Evolutionary conservation across 2,888 invertebrate genomes (phyloP), one percentile per base, ranked within the genome.

Genomic region (Sabellastarte sp.): DNA sequence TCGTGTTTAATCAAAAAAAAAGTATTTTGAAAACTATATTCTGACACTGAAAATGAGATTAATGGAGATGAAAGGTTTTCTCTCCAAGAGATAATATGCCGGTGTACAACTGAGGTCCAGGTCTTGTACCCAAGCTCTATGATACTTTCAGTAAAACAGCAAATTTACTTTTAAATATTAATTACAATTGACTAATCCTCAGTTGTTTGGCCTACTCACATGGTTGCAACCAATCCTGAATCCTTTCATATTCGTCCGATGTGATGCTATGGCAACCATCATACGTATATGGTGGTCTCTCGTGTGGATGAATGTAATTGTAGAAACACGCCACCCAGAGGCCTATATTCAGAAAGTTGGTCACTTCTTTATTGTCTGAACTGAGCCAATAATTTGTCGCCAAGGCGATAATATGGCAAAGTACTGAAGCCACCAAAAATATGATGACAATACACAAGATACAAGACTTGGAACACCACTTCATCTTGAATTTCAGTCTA

Each of bases 191-290:
- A n/a, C n/a, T n/a, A n/a, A n/a, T n/a, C n/a, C n/a, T n/a, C n/a
- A n/a, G n/a, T n/a, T n/a, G n/a, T 24, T 26, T 24, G 10, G 3
- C 20, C 15, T 56, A 71, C 71, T 60, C 52, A 73, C 73, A 61
- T 24, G 73, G 73, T 29, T 71, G 59, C 4, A 73, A 71, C 73
- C 73, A 73, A 57, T 66, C 69, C 50, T 65, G 33, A 15, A 73
- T 71, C 28, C 55, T 68, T 0, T 24, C 50, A 50, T 69, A 71
- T 30, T 63, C 32, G n/a, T 67, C 65, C 26, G 73, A 73, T 24
- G 63, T 56, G 31, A 73, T 62, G 2, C 52, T 56, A 56, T 71
- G 67, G 59, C 73, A 73, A 15, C 72, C 73, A 57, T 64, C 63
- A 56, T 73, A 73, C 10, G 30, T 32, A 32, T 50, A 41, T 1